Evolutionary conservation across 2,113 vertebrate species (phyloP).

Genomic region (Probosciger aterrimus): DNA sequence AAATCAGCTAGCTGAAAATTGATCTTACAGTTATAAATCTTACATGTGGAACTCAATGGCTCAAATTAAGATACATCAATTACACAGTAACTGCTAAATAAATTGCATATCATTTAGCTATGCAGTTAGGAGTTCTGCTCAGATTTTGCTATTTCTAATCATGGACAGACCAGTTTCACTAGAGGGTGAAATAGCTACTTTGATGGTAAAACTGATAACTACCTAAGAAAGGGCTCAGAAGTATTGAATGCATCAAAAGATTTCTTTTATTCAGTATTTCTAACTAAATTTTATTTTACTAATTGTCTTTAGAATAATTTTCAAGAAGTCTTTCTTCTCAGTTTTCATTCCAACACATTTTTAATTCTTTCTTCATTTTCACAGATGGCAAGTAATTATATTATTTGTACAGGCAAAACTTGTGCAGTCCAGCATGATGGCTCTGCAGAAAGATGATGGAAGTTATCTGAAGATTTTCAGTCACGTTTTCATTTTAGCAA

Average conservation of each 20-base stretch:
- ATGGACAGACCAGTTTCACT: neutral
- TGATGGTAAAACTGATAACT: slow-evolving; percentile 9
- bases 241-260: neutral
- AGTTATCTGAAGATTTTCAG: neutral
- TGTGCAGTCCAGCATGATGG: neutral
- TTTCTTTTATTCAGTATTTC: neutral
- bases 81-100: slow-evolving; percentile 52
- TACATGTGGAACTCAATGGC: slow-evolving; percentile 9
- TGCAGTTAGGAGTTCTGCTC: neutral
- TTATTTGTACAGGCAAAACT: neutral
- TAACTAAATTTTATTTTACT: neutral
- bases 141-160: slow-evolving; percentile 32
- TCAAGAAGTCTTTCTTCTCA: neutral
- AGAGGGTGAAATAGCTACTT: slow-evolving; percentile 9
- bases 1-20: slow-evolving; percentile 43
- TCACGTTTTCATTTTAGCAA: neutral
- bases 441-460: neutral
- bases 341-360: neutral
- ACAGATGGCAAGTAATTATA: neutral
- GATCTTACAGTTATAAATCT: slow-evolving; percentile 48
- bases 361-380: neutral
- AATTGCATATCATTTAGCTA: slow-evolving; percentile 55
- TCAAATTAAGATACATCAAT: slow-evolving; percentile 59
- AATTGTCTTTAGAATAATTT: neutral
- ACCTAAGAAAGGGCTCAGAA: neutral